Conservation (phyloP, 1,140 invertebrate genomes). For the Thaumatotibia leucotreta region DNA sequence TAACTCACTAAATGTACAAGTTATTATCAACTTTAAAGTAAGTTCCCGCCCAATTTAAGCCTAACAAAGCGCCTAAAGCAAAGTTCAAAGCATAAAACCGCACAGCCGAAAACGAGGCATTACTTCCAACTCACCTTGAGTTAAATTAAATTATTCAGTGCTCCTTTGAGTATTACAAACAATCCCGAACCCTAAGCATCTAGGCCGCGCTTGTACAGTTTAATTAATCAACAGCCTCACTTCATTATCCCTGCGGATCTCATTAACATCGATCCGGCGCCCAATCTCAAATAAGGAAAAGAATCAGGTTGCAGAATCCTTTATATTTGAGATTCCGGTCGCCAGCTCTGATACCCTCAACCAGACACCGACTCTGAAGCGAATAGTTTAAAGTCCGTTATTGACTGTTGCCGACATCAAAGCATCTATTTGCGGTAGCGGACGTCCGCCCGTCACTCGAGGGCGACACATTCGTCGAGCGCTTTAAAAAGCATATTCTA, state of each 20-base stretch:
- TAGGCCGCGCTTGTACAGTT: not conserved
- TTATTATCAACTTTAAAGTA: not conserved
- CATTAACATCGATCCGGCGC: conserved; percentile 4
- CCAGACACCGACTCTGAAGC: not conserved
- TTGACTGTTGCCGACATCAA: not conserved
- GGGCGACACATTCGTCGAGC: not conserved
- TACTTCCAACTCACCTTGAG: not conserved
- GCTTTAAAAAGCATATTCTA: not conserved
- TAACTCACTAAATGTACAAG: not conserved
- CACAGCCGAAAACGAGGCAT: not conserved
- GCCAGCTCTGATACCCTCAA: not conserved
- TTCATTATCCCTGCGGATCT: conserved; percentile 8
- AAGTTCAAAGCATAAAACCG: not conserved
- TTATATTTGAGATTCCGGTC: not conserved
- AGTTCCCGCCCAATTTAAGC: not conserved
- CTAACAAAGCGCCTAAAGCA: not conserved
- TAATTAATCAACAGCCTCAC: conserved; percentile 5
- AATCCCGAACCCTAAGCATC: not conserved
- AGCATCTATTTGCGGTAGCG: not conserved
- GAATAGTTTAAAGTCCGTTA: conserved; percentile 2
- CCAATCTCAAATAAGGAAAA: conserved; percentile 7
- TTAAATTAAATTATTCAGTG: conserved; percentile 6
- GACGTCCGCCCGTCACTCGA: not conserved
- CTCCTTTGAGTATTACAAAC: conserved; percentile 10
- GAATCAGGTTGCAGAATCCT: not conserved